Conservation (phyloP, 2,113 vertebrate species). For the Isichthys henryi region DNA sequence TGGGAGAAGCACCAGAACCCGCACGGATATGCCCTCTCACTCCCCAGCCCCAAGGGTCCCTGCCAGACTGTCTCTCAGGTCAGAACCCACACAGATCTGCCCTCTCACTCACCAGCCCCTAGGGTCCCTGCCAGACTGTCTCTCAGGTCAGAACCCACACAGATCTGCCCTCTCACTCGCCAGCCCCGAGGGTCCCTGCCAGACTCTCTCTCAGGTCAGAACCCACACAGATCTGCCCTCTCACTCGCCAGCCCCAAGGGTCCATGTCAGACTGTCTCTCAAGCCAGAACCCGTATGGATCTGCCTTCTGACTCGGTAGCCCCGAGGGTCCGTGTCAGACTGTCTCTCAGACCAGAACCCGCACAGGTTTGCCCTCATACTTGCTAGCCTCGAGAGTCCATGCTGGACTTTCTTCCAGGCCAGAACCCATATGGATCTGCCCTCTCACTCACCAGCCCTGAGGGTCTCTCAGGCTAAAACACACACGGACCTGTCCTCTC, state of each 20-base stretch:
- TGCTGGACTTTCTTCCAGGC: no score
- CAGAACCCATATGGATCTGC: neutral
- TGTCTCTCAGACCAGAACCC: neutral
- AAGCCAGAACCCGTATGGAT: neutral
- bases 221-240: neutral
- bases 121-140: neutral
- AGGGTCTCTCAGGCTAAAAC: neutral
- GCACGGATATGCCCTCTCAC: neutral
- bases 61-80: neutral
- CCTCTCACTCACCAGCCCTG: neutral
- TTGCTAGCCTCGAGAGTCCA: no score
- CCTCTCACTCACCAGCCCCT: neutral
- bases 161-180: no score
- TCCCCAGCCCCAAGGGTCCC: no score
- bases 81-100: neutral
- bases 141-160: no score
- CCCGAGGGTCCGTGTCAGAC: neutral
- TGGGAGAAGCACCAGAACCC: slow-evolving; percentile 21
- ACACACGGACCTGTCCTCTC: neutral
- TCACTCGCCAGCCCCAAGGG: neutral
- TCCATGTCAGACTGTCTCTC: neutral
- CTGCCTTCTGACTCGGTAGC: neutral
- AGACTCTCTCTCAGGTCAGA: neutral
- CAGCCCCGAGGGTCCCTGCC: no score
- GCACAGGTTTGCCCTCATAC: neutral